Conservation (phyloP, 23 tunicate genomes). For the Clavelina lepadiformis region DNA sequence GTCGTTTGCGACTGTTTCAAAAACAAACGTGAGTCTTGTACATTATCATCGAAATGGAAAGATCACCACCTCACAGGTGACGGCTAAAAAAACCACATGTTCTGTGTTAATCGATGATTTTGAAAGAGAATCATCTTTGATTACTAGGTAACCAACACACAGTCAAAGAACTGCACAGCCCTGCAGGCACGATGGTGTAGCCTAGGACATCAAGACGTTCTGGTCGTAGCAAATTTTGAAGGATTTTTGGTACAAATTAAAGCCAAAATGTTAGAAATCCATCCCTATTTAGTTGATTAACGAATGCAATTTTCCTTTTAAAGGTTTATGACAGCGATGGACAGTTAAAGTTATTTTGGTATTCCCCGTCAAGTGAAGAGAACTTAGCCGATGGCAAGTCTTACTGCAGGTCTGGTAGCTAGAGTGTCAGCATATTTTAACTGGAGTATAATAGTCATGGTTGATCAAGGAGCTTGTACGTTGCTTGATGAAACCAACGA, state of each 20-base stretch:
- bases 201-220: conserved; percentile 19
- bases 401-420: conserved; percentile 72
- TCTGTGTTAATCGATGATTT: too few species aligned
- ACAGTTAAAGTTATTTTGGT: conserved; percentile 45
- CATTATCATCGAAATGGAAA: neutral
- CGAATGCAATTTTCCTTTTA: neutral
- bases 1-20: conserved; percentile 19
- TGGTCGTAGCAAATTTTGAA: conserved; percentile 39
- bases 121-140: too few species aligned
- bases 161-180: conserved; percentile 9
- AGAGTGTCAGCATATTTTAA: too few species aligned
- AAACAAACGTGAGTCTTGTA: conserved; percentile 8
- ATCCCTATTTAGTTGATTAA: too few species aligned
- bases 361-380: conserved; percentile 22
- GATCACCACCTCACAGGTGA: neutral
- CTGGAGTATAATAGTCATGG: too few species aligned
- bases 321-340: conserved; percentile 56
- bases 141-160: too few species aligned
- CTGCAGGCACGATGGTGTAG: conserved; percentile 50
- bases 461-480: too few species aligned
- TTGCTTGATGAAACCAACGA: too few species aligned
- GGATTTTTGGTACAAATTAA: conserved; percentile 37
- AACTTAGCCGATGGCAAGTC: neutral
- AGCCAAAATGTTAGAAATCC: neutral
- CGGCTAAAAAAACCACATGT: neutral